phyloP scores from a whole-genome alignment of 1,140 invertebrate species.

The Araneus ventricosus region DNA sequence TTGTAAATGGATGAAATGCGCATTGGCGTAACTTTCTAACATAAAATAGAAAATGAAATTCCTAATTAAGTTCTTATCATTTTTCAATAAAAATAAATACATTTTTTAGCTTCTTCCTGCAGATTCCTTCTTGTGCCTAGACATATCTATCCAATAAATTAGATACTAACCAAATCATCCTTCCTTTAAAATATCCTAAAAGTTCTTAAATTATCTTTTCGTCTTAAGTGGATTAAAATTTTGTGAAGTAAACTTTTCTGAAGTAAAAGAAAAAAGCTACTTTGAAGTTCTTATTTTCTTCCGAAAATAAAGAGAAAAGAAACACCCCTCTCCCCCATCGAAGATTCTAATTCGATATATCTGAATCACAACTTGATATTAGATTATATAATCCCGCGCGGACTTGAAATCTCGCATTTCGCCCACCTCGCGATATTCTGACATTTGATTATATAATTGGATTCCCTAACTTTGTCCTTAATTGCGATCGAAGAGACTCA shows the following conservation, averaged over 20 bases:
- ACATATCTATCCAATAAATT: no score
- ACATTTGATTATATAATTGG: conserved; percentile 48
- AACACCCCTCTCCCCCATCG: neutral
- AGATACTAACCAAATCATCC: no score
- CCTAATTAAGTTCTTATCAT: no score
- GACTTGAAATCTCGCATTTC: conserved; percentile 3
- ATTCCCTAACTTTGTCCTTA: conserved; percentile 10
- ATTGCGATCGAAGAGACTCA: conserved; percentile 18
- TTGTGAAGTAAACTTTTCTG: neutral
- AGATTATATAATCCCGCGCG: conserved; percentile 50
- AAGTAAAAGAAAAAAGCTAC: neutral
- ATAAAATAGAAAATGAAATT: no score
- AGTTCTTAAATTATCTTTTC: no score
- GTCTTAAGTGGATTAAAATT: neutral
- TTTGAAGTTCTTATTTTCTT: neutral
- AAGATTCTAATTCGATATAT: conserved; percentile 4
- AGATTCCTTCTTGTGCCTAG: neutral
- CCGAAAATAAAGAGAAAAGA: neutral
- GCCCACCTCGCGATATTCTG: neutral
- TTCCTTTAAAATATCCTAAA: no score
- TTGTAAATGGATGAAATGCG: no score
- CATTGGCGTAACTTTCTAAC: no score
- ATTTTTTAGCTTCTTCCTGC: no score
- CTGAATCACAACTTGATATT: conserved; percentile 15
- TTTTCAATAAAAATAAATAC: no score